Evolutionary conservation across 2,888 invertebrate species (phyloP).

Genomic region (Eilema griseolum): DNA sequence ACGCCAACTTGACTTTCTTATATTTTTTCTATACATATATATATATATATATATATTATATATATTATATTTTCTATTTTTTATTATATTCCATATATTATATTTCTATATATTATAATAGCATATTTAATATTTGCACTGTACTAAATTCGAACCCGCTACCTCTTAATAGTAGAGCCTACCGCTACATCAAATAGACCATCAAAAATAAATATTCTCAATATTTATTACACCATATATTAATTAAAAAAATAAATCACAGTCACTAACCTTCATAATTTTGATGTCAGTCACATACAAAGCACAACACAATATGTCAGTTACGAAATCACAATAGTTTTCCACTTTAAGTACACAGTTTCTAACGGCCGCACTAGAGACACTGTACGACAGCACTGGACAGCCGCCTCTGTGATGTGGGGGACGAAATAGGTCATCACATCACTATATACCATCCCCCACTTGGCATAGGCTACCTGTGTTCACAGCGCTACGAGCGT

Average conservation of each 20-base stretch:
- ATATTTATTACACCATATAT: background rate
- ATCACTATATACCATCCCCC: slow-evolving; percentile 76
- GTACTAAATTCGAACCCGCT: background rate
- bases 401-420: slow-evolving; percentile 64
- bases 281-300: slow-evolving; percentile 44
- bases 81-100: too few species aligned
- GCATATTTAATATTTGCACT: too few species aligned
- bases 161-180: too few species aligned
- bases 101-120: too few species aligned
- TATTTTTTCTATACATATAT: too few species aligned
- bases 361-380: slow-evolving; percentile 1
- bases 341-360: slow-evolving; percentile 12
- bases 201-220: too few species aligned
- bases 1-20: too few species aligned
- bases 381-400: slow-evolving; percentile 46
- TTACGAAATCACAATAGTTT: slow-evolving; percentile 23
- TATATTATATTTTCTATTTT: too few species aligned
- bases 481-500: background rate
- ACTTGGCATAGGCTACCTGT: slow-evolving; percentile 39
- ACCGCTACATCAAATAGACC: background rate
- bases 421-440: slow-evolving; percentile 79
- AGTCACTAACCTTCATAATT: slow-evolving; percentile 58
- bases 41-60: too few species aligned
- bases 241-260: background rate
- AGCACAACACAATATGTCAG: slow-evolving; percentile 31